Conservation (phyloP, 2,888 invertebrate genomes). For the Tachina fera region DNA sequence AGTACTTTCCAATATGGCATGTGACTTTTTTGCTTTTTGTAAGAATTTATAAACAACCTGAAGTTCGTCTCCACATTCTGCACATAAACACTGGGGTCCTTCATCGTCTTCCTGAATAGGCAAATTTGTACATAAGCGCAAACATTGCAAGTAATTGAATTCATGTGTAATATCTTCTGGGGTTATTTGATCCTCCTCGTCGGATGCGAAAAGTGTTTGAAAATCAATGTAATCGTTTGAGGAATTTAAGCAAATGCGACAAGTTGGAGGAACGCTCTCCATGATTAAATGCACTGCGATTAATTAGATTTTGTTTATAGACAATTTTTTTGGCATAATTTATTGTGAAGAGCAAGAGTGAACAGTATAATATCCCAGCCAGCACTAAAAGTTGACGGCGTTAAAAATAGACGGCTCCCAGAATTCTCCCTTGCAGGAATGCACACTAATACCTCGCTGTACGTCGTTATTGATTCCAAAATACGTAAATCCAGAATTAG, state of each 20-base stretch:
- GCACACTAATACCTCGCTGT: too few species aligned
- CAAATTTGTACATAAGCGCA: constrained; percentile 73
- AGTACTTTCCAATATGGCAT: constrained; percentile 65
- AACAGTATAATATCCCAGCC: too few species aligned
- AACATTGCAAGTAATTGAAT: constrained; percentile 74
- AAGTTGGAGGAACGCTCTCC: constrained; percentile 69
- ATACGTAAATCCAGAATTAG: too few species aligned
- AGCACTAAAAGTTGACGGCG: too few species aligned
- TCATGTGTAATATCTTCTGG: neutral
- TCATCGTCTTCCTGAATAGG: constrained; percentile 60
- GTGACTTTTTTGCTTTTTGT: constrained; percentile 72
- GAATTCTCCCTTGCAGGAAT: too few species aligned
- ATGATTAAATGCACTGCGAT: neutral
- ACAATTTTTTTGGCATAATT: too few species aligned
- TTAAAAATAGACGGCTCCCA: too few species aligned
- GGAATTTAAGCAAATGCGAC: constrained; percentile 74
- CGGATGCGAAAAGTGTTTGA: constrained; percentile 72
- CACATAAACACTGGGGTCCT: constrained; percentile 72
- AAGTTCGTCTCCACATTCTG: constrained; percentile 72
- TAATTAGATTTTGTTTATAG: neutral
- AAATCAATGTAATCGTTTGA: constrained; percentile 73
- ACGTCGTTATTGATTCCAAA: too few species aligned
- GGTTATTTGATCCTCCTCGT: neutral
- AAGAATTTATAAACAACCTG: constrained; percentile 73
- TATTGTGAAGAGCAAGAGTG: too few species aligned